Percentiles rank a stretch among this genome's conserved stretches.
Evolutionary conservation across 2,888 invertebrate genomes (phyloP).

Genomic region (Scotopteryx bipunctaria): DNA sequence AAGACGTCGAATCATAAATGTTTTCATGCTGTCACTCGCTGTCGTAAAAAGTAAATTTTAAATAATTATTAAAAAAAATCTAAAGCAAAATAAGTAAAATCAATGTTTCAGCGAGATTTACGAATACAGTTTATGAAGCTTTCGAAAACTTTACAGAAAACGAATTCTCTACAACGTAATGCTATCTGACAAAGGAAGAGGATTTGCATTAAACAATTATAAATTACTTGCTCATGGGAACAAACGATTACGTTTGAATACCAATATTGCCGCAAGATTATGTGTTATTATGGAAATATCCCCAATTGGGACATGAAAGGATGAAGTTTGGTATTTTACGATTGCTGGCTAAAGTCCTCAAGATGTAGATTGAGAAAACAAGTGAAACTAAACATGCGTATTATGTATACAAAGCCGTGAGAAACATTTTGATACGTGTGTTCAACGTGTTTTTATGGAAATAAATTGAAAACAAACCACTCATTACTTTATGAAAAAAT

Average conservation of each 20-base stretch:
- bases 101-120: too few species aligned
- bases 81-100: too few species aligned
- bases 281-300: constrained; percentile 31
- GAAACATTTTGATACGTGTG: too few species aligned
- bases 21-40: too few species aligned
- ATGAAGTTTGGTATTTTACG: not conserved
- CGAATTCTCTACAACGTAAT: constrained; percentile 10
- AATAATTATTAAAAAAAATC: too few species aligned
- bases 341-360: not conserved
- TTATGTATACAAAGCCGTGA: too few species aligned
- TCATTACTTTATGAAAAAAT: not conserved
- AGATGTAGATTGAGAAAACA: not conserved
- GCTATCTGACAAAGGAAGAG: constrained; percentile 26
- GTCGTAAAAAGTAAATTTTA: too few species aligned
- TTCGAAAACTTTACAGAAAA: not conserved
- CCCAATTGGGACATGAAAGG: not conserved
- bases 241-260: constrained; percentile 45
- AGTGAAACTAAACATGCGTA: too few species aligned
- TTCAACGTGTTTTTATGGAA: not conserved
- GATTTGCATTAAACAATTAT: constrained; percentile 71
- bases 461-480: not conserved
- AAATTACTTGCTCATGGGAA: constrained; percentile 58
- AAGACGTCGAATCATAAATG: too few species aligned
- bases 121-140: not conserved
- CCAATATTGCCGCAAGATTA: constrained; percentile 36